Base-by-base conservation (phyloP, 2,113 vertebrate species). In the Centropus bengalensis region DNA sequence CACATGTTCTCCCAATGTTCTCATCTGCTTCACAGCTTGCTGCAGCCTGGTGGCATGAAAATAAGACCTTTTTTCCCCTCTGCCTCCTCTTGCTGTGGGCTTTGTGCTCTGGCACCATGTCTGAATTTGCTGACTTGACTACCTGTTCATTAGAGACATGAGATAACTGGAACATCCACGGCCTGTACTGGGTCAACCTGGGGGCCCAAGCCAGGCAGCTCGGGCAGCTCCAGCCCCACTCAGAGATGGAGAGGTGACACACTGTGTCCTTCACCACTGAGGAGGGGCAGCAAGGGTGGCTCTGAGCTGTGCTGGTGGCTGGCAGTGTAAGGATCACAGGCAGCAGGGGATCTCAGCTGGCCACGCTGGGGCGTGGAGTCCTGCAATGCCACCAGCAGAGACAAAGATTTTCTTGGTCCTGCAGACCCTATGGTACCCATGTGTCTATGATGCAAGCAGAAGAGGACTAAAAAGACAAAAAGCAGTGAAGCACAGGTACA, bases 81-180 rank as follows among this genome's bases (percentile, higher is more conserved):
- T 68, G 16, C 7, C 47, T 8, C 52, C 30, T 58, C 38, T 80
- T 36, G 15, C 14, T 8, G 3, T 8, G 24, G 44, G 15, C 16
- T 49, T 19, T 80, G 30, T 28, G 55, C 59, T 79, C 63, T 77
- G 26, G 18, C 42, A 49, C 21, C 4, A 1, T 52, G 10, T 36
- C 44, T 54, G 49, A 58, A 26, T 52, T 59, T 0, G 0, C 16
- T 87, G 27, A 24, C 23, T 70, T 74, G 33, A n/a, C 6, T 8
- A 28, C 20, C 4, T 1, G 0, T 30, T 66, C 30, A 51, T 5
- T 1, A 1, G 21, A 13, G 51, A 59, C 23, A 24, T 4, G 27
- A 64, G 21, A 28, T 14, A 8, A 40, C 55, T 44, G 40, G 40
- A 36, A 78, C 20, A 40, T 40, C 33, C 2, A 1, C 19, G 44